Conservation (phyloP, 2,113 vertebrate genomes). For the Lepus europaeus region DNA sequence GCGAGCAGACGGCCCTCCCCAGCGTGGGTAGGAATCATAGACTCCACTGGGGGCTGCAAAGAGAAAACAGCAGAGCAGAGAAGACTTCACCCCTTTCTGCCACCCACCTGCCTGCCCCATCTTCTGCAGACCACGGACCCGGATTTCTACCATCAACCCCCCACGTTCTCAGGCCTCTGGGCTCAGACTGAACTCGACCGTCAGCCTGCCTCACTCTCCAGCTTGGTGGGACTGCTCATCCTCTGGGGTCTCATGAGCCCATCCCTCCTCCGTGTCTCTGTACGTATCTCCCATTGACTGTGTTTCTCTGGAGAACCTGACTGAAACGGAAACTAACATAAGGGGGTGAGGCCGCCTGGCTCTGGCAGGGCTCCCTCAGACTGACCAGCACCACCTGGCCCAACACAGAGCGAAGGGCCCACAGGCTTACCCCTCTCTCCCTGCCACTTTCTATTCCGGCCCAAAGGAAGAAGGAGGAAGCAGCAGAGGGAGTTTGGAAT, state of each 20-base stretch:
- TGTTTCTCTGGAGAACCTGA: background rate
- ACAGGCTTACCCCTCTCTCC: no score
- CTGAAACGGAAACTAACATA: background rate
- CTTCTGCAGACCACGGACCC: background rate
- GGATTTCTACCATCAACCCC: background rate
- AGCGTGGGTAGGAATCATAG: rapidly evolving
- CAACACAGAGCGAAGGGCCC: no score
- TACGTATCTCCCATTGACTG: no score
- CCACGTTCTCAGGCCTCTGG: background rate
- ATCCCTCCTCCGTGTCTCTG: rapidly evolving
- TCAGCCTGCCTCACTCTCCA: background rate
- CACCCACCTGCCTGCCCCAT: background rate
- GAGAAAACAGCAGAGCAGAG: background rate
- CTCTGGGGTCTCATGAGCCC: background rate
- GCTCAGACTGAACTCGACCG: background rate
- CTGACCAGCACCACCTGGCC: no score
- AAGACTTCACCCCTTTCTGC: background rate
- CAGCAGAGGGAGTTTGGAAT: background rate
- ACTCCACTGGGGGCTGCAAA: background rate
- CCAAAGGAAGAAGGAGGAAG: background rate
- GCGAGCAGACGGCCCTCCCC: no score
- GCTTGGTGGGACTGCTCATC: background rate
- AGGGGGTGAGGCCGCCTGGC: background rate
- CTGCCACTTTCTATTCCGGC: background rate
- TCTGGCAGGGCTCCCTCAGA: no score